Conservation (phyloP, 2,113 vertebrate species). For the Eubucco bourcierii region DNA sequence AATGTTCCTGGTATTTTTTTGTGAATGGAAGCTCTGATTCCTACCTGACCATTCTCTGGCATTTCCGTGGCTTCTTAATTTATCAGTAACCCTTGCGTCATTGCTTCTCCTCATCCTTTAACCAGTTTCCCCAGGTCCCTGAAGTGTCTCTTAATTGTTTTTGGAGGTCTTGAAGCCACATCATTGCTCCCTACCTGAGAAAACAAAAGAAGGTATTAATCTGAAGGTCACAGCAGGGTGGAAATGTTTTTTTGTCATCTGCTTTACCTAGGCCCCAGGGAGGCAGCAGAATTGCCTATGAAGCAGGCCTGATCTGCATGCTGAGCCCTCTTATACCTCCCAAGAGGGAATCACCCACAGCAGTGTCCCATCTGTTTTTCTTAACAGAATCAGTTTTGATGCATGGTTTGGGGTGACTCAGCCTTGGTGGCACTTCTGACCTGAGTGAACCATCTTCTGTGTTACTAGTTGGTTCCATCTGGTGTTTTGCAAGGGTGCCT, state of each 20-base stretch:
- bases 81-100: background rate
- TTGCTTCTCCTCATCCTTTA: background rate
- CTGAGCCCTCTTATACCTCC: background rate
- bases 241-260: background rate
- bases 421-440: background rate
- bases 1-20: background rate
- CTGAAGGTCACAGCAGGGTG: background rate
- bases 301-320: background rate
- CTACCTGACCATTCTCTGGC: background rate
- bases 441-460: background rate
- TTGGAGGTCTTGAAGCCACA: background rate
- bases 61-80: background rate
- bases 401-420: background rate
- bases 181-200: background rate
- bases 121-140: background rate
- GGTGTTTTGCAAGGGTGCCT: background rate
- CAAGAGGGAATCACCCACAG: background rate
- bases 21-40: background rate
- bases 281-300: background rate
- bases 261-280: background rate
- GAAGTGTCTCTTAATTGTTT: background rate
- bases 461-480: background rate
- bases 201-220: background rate
- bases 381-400: background rate
- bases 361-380: background rate